Percentiles rank a stretch among this genome's conserved stretches.
phyloP scores from a whole-genome alignment of 2,113 vertebrate species.

The Lamprotornis superbus region DNA sequence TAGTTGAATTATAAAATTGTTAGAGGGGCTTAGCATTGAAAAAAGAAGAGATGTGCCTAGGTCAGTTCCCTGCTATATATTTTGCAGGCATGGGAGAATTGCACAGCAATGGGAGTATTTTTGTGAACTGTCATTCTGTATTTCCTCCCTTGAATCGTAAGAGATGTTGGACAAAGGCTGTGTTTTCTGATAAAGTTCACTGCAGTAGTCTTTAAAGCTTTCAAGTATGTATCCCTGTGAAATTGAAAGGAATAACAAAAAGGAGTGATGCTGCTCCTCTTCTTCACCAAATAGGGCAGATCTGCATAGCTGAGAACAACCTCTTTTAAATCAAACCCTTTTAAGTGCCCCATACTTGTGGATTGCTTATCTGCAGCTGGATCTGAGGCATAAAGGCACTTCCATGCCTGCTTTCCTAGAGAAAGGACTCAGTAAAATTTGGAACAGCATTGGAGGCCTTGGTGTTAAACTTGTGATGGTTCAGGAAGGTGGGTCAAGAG shows the following conservation, averaged over 20 bases:
- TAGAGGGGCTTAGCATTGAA: background rate
- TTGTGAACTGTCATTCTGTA: background rate
- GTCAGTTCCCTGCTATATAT: background rate
- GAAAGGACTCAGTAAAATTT: background rate
- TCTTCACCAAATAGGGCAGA: background rate
- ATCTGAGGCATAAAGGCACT: background rate
- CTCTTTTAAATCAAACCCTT: background rate
- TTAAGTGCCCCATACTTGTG: rapidly evolving
- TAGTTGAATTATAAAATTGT: background rate
- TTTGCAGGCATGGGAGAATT: background rate
- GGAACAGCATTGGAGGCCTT: background rate
- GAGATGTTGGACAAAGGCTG: background rate
- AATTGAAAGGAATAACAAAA: background rate
- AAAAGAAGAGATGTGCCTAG: background rate
- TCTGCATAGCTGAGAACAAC: rapidly evolving
- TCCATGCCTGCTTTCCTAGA: background rate
- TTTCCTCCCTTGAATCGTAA: background rate
- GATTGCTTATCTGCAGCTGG: background rate
- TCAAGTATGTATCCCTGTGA: background rate
- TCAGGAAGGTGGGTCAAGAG: background rate
- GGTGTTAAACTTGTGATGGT: background rate
- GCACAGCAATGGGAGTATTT: background rate
- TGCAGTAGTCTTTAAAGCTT: background rate
- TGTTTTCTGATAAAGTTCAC: background rate
- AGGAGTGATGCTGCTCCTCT: background rate